phyloP scores from a whole-genome alignment of 2,888 invertebrate genomes.

The Cephus runcator region DNA sequence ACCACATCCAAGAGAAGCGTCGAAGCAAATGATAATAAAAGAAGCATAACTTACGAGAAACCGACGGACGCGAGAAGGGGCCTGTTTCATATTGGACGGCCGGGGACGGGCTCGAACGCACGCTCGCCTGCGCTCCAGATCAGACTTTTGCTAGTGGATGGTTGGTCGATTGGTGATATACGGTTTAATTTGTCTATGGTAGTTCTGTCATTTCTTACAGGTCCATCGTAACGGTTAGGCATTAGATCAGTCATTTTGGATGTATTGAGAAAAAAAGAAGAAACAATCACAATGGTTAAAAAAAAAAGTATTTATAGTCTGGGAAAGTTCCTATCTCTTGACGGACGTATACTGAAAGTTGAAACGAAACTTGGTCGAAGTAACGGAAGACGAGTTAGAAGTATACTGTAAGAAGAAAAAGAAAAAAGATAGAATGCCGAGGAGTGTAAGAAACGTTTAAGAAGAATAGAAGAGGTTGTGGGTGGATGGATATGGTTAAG shows the following conservation, averaged over 20 bases:
- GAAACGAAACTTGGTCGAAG: slow-evolving; percentile 10
- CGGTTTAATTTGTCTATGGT: neutral
- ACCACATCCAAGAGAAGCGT: slow-evolving; percentile 61
- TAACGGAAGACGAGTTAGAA: neutral
- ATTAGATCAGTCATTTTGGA: neutral
- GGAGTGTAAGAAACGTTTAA: neutral
- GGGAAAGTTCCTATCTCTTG: slow-evolving; percentile 15
- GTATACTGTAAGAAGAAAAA: neutral
- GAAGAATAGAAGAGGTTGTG: neutral
- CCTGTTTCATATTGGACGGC: slow-evolving; percentile 47
- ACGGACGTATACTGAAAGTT: slow-evolving; percentile 18
- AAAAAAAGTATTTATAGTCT: neutral
- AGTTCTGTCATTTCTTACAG: neutral
- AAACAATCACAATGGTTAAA: neutral
- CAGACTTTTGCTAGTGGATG: slow-evolving; percentile 53
- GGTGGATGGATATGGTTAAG: neutral
- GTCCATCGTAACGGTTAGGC: neutral
- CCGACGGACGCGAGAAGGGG: slow-evolving; percentile 61
- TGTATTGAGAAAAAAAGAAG: neutral
- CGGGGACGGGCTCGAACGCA: slow-evolving; percentile 54
- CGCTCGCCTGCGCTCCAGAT: slow-evolving; percentile 60
- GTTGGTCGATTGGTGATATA: slow-evolving; percentile 16
- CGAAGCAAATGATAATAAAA: slow-evolving; percentile 67
- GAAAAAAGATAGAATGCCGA: neutral
- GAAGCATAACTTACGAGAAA: slow-evolving; percentile 66